phyloP scores from a whole-genome alignment of 2,888 invertebrate species.

The Pecten maximus region DNA sequence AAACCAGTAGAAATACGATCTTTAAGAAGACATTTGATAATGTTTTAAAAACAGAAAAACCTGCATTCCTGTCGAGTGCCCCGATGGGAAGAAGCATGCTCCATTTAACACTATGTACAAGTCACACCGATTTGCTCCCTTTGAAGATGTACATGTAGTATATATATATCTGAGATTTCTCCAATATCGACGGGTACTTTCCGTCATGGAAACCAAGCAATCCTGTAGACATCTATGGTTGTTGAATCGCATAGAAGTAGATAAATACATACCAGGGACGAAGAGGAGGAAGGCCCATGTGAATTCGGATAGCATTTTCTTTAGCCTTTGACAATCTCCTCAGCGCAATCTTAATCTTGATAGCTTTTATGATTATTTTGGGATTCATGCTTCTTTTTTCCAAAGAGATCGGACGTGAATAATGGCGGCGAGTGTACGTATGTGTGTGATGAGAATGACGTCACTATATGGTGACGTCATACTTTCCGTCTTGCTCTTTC shows the following conservation, averaged over 20 bases:
- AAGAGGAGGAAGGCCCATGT: slow-evolving; percentile 70
- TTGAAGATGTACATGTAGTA: too few species aligned
- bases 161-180: too few species aligned
- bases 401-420: neutral
- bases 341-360: slow-evolving; percentile 66
- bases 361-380: slow-evolving; percentile 60
- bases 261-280: slow-evolving; percentile 64
- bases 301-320: slow-evolving; percentile 70
- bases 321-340: slow-evolving; percentile 70
- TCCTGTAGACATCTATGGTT: too few species aligned
- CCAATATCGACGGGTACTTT: too few species aligned
- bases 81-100: too few species aligned
- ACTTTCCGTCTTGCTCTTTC: neutral
- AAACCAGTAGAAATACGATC: too few species aligned
- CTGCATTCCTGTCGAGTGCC: too few species aligned
- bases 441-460: neutral
- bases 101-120: too few species aligned
- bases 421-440: neutral
- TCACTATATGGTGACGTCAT: neutral
- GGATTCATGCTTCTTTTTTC: neutral
- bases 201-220: too few species aligned
- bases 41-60: too few species aligned
- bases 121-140: too few species aligned
- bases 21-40: too few species aligned
- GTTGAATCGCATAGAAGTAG: neutral